Evolutionary conservation across 2,797 vertebrate genomes (phyloP), one percentile per base, ranked within the genome.

Genomic region (Caiman crocodilus): DNA sequence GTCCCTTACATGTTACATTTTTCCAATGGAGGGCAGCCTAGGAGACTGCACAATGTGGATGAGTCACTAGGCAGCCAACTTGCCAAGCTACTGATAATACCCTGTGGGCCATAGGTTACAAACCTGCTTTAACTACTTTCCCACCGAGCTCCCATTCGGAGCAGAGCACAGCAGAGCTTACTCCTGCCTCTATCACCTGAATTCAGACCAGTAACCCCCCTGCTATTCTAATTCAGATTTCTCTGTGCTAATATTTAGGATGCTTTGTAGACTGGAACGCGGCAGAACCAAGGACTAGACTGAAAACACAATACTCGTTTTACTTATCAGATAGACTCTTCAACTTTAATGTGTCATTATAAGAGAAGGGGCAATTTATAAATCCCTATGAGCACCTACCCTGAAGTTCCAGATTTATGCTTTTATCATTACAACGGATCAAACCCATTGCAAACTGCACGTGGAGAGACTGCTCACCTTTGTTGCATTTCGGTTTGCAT

Each of bases 401-500:
- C 16, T 4, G 0, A 67, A 6, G 81, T 5, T 23, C 5, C 23
- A 64, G 76, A 11, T 18, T 32, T n/a, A 15, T 56, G 75, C 67
- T 30, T 42, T 50, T 3, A 0, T 57, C 7, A 71, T 78, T 71
- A 73, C 74, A 82, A 63, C 59, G 80, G 84, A 69, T 42, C 79
- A 7, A 9, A 71, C 9, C 7, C 0, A 4, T 55, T 2, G 61
- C 78, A 5, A 2, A 21, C 32, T 2, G 4, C 87, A 73, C 42
- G 30, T 26, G 50, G 3, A 21, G 64, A 59, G 79, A 14, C 25
- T 55, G 81, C 96, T 98, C 95, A 99, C 99, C 99, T 99, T 98
- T 57, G 98, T 98, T 65, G 99, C 99, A 5, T 99, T 99, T 88
- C 99, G 98, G 98, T 99, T 99, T 98, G 98, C 98, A 98, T 99